Conservation (phyloP, 2,797 vertebrate species). For the Acrossocheilus wenchowensis region DNA sequence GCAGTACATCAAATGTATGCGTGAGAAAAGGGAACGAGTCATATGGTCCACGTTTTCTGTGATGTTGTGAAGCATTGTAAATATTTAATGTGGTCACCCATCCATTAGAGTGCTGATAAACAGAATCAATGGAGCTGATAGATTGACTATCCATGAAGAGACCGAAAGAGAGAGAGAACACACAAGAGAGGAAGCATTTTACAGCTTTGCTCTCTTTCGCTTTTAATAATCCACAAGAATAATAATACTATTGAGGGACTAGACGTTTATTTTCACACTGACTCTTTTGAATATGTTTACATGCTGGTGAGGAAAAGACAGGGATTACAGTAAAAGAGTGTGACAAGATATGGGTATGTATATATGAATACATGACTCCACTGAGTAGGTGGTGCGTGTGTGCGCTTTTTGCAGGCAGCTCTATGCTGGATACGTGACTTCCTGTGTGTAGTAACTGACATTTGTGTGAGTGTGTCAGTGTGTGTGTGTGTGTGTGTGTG, state of each 20-base stretch:
- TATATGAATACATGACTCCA: constrained; percentile 26
- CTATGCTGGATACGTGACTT: constrained; percentile 36
- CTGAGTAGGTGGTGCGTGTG: constrained; percentile 39
- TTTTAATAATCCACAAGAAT: constrained; percentile 29
- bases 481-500: constrained; percentile 39
- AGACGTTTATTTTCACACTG: constrained; percentile 25
- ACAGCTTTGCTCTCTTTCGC: not conserved
- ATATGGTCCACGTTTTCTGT: constrained; percentile 48
- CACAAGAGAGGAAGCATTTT: constrained; percentile 16
- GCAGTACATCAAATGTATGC: not conserved
- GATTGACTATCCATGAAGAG: constrained; percentile 69
- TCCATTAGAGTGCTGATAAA: constrained; percentile 71
- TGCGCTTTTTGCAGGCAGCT: constrained; percentile 40
- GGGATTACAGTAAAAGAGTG: constrained; percentile 26
- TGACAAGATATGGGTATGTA: constrained; percentile 40
- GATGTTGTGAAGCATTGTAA: constrained; percentile 70
- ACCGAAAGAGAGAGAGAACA: not conserved
- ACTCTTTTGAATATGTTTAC: constrained; percentile 40
- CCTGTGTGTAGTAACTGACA: constrained; percentile 43
- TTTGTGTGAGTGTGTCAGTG: constrained; percentile 23
- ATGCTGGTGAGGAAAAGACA: constrained; percentile 30
- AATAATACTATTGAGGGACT: constrained; percentile 52
- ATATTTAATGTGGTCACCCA: constrained; percentile 76
- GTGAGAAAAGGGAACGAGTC: not conserved
- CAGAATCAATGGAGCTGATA: constrained; percentile 70